A percentile compares a stretch with the other conserved stretches of the same genome.
phyloP scores from a whole-genome alignment of 2,797 vertebrate species.

The Acridotheres tristis region DNA sequence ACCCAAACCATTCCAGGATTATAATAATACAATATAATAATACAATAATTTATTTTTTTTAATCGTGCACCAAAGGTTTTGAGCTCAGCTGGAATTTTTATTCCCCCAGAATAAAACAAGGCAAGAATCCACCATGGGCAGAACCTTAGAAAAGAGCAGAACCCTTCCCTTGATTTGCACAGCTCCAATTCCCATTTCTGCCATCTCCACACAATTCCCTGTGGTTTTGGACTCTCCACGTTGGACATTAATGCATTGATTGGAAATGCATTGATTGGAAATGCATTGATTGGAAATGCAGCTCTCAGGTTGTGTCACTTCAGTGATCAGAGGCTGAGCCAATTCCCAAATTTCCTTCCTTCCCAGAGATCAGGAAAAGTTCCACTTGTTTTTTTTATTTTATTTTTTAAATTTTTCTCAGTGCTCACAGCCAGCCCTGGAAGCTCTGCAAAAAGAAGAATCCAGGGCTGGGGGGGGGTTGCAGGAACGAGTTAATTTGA shows the following conservation, averaged over 20 bases:
- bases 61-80: background rate
- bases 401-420: background rate
- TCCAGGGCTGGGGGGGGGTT: accelerated
- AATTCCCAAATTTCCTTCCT: background rate
- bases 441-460: background rate
- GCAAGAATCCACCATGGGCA: background rate
- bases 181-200: background rate
- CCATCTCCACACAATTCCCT: background rate
- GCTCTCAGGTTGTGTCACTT: background rate
- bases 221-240: background rate
- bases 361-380: background rate
- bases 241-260: background rate
- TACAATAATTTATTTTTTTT: too few relatives aligned
- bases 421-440: background rate
- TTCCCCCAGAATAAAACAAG: background rate
- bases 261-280: too few relatives aligned
- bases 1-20: background rate
- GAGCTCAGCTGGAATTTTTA: background rate
- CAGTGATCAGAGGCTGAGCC: accelerated
- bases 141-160: background rate
- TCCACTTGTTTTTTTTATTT: background rate
- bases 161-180: background rate
- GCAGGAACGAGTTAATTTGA: conserved; percentile 55
- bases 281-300: background rate
- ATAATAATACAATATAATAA: too few relatives aligned